Base-by-base conservation (phyloP, 2,113 vertebrate genomes). In the Pelobates fuscus region DNA sequence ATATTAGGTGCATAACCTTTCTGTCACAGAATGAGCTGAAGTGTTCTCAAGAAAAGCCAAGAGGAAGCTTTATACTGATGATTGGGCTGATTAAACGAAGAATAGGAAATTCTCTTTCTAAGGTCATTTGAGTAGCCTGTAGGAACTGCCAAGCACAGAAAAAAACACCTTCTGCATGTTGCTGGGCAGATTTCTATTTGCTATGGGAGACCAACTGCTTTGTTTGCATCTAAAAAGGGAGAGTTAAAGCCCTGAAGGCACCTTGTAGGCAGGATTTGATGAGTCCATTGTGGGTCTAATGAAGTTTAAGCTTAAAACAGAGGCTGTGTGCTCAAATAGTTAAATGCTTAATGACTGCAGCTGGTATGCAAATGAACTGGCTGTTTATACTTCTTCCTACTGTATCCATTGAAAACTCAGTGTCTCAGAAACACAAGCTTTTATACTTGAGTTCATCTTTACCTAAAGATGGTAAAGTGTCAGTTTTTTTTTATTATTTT, bases 161-260 rank as follows among this genome's bases (percentile, higher is more conserved):
- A 71, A 61, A 29, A 49, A 17, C 15, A 8, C 41, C 17, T 49
- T 37, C 41, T 61, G 57, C 43, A 30, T n/a, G 58, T 27, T 32
- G 57, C 58, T 46, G 25, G 59, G 69, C 41, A 61, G 57, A 49
- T 71, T 71, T 71, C 37, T 49, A 8, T 55, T 59, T 30, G 1
- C 41, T 44, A 41, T 3, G 25, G n/a, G 59, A 71, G 41, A 71
- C 69, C 25, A 21, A 23, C 37, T n/a, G 69, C 32, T 60, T 71
- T 71, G 55, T 70, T 18, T 32, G 32, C 5, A n/a, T 0, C 54
- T n/a, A 43, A 46, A 71, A 71, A 70, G 37, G 29, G 3, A 41
- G 58, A 60, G 58, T 49, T 27, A 27, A 71, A 61, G 25, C 68
- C 57, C 18, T 18, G 17, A 41, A 71, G 68, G 24, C 69, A 61